Base-by-base conservation (phyloP, 2,888 invertebrate genomes). In the Cheilosia soror region DNA sequence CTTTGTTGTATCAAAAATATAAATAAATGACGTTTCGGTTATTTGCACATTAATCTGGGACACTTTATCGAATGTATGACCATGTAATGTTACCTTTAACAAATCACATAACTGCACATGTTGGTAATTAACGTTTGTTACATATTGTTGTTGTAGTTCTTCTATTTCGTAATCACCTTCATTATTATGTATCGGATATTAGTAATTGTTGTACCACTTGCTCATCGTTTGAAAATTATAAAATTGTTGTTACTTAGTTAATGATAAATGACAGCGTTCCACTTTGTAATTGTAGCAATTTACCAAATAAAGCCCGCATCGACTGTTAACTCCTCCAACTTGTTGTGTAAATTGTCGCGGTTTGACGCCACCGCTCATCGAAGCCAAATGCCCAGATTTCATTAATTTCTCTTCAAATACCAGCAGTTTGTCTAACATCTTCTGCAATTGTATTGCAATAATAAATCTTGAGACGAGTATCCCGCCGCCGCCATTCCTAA, bases 401-500 rank as follows among this genome's bases (percentile, higher is more conserved):
- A 49, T 63, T 65, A 71, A 47, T 75, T 75, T 68, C 49, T 27
- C 55, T 15, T 31, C 57, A 13, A 25, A 81, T 25, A 37, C 53
- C 51, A 65, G 33, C 63, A 58, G 13, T 49, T 76, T 81, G 68
- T 63, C 62, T 31, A 25, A 15, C 40, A 25, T 37, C 31, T 60
- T 42, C 60, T 33, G 25, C 2, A 69, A 47, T 44, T 65, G 51
- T 69, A 65, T 62, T 60, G 53, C 66, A 66, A 60, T 60, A 53
- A 80, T 66, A 72, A 53, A 66, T 72, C 72, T 66, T 9, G 49
- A 53, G 42, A 40, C 27, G n/a, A 27, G 42, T 42, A 40, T 51
- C 29, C 44, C 78, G 29, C 27, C 77, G 29, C 27, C 29, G 62
- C 51, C 40, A 57, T 40, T 44, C 33, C 44, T 47, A 62, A 47